Evolutionary conservation across 2,888 invertebrate species (phyloP), one percentile per base, ranked within the genome.

Genomic region (Drosophila nr. fundita): DNA sequence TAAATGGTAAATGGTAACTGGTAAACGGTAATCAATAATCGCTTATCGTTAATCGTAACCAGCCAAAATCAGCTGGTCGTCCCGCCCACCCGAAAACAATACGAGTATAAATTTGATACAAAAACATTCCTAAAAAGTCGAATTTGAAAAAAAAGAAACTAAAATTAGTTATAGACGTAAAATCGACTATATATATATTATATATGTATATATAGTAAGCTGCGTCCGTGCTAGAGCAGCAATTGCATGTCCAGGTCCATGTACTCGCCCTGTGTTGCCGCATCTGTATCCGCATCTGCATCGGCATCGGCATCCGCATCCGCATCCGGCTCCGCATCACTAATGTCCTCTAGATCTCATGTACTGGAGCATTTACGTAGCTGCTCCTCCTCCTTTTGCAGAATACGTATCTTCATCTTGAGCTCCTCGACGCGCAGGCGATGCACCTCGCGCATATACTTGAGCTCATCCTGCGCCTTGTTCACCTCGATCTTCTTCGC

Each of bases 401-500:
- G 80, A 54, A 92, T 91, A 69, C 91, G 92, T 67, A 93, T 90
- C 78, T 92, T 93, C 84, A 92, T 88, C 72, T 88, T 87, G 60
- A 92, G 88, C 83, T 93, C 93, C 73, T 92, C 90, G 30, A 92
- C 89, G 18, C 91, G 91, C 70, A 93, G 64, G 0, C 90, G 89
- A 79, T 93, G 91, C 63, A 93, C 81, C 68, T 93, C 92, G 6
- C 90, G 90, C 84, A 92, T 81, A 48, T 93, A 90, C 58, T 92
- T 90, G 6, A 93, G 87, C 73, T 93, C 92, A 48, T 92, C 93
- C 77, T 91, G 91, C 45, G 91, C 91, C 68, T 91, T 91, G 48
- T 80, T 86, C 32, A 93, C 69, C 75, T 93, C 92, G 38, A 93
- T 89, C 72, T 91, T 91, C 69, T 92, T 92, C 49, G 91, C 88